phyloP scores from a whole-genome alignment of 2,113 vertebrate genomes.

The Muntiacus reevesi region DNA sequence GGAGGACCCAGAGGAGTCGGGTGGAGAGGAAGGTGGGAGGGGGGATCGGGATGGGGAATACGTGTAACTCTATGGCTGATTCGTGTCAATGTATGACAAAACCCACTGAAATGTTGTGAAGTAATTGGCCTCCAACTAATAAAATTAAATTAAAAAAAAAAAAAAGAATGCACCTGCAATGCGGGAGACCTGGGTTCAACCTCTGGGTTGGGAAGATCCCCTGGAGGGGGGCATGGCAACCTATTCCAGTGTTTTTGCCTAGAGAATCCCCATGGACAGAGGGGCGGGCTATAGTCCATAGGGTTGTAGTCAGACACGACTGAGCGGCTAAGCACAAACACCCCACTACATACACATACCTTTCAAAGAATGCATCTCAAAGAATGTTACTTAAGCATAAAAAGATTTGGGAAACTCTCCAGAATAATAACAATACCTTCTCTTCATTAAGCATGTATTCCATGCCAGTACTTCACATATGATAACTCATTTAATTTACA shows the following conservation, averaged over 20 bases:
- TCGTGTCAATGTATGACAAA: no score
- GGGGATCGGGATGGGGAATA: no score
- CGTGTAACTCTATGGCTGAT: no score
- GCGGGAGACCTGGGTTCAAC: not conserved
- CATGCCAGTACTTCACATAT: not conserved
- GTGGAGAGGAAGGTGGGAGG: no score
- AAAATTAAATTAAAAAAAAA: no score
- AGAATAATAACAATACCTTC: not conserved
- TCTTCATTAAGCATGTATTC: not conserved
- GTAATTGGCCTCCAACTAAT: no score
- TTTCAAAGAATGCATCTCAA: not conserved
- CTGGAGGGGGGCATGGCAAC: not conserved
- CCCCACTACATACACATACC: not conserved
- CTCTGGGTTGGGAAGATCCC: not conserved
- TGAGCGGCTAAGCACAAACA: not conserved
- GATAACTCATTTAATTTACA: not conserved
- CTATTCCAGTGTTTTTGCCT: not conserved
- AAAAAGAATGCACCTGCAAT: not conserved
- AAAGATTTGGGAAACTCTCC: not conserved
- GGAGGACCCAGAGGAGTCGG: no score
- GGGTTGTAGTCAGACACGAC: not conserved
- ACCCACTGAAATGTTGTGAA: no score
- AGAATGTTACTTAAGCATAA: not conserved
- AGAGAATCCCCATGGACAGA: not conserved
- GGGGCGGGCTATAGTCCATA: not conserved